Conservation (phyloP, 2,888 invertebrate genomes). For the Andrena chrysosceles region DNA sequence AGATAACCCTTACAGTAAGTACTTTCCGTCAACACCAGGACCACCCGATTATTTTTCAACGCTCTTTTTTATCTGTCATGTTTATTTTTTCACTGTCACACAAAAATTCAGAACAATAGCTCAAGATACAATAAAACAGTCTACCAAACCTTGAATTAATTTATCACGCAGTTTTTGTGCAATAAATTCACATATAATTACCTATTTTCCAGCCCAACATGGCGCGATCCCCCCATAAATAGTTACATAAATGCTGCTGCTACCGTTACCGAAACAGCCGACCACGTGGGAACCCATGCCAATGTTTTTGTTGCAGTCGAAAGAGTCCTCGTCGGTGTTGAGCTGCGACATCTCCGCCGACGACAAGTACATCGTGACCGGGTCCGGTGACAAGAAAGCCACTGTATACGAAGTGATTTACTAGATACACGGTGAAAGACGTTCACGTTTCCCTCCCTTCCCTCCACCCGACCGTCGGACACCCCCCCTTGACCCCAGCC, state of each 20-base stretch:
- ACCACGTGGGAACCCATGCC: conserved; percentile 1
- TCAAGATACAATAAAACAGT: too few species aligned
- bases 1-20: too few species aligned
- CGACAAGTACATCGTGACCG: conserved; percentile 99
- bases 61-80: too few species aligned
- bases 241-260: background rate
- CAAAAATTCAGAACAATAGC: too few species aligned
- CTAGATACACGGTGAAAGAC: conserved; percentile 54
- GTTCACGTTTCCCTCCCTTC: conserved; percentile 38
- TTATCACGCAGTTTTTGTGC: too few species aligned
- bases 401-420: conserved; percentile 98
- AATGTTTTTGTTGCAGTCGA: conserved; percentile 88
- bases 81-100: too few species aligned
- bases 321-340: conserved; percentile 98
- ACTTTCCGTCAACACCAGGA: too few species aligned
- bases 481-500: background rate
- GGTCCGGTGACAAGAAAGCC: conserved; percentile 99
- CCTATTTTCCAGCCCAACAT: too few species aligned
- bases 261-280: background rate
- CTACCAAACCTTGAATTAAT: too few species aligned
- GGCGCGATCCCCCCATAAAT: too few species aligned
- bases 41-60: too few species aligned
- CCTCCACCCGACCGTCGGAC: conserved; percentile 50
- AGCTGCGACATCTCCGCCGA: conserved; percentile 99
- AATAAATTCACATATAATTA: too few species aligned